Conservation (phyloP, 2,888 invertebrate species). For the Cancer borealis region DNA sequence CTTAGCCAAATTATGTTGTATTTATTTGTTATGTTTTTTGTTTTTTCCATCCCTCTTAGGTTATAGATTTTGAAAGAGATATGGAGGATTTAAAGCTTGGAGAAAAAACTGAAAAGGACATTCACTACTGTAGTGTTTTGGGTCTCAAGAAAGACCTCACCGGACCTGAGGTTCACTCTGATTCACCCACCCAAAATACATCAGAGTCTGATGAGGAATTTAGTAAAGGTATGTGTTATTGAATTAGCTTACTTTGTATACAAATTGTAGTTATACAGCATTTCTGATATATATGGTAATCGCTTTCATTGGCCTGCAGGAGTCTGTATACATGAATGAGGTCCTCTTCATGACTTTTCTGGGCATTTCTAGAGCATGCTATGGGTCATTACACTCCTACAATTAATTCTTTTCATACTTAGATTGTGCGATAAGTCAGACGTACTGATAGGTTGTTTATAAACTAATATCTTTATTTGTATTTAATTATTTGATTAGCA, state of each 20-base stretch:
- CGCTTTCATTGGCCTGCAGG: no score
- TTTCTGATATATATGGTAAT: no score
- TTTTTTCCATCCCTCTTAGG: not conserved
- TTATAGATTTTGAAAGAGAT: slow-evolving; percentile 90
- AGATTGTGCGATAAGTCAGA: no score
- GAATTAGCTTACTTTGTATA: not conserved
- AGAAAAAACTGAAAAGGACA: slow-evolving; percentile 82
- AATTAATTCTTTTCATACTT: no score
- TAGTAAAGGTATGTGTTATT: slow-evolving; percentile 42
- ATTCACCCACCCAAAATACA: slow-evolving; percentile 81
- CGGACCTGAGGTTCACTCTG: slow-evolving; percentile 86
- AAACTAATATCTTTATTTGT: no score
- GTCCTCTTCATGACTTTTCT: no score
- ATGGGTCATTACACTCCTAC: no score
- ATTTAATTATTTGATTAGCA: no score
- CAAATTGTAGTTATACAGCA: not conserved
- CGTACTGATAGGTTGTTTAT: no score
- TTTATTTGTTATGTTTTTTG: not conserved
- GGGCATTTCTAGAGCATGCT: no score
- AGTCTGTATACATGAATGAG: no score
- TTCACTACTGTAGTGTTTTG: slow-evolving; percentile 92
- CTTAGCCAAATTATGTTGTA: not conserved
- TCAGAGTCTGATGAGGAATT: slow-evolving; percentile 65
- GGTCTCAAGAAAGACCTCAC: slow-evolving; percentile 90
- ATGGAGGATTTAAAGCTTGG: slow-evolving; percentile 89